Base-by-base conservation (phyloP, 2,888 invertebrate genomes). In the Cyrtodaria siliqua region DNA sequence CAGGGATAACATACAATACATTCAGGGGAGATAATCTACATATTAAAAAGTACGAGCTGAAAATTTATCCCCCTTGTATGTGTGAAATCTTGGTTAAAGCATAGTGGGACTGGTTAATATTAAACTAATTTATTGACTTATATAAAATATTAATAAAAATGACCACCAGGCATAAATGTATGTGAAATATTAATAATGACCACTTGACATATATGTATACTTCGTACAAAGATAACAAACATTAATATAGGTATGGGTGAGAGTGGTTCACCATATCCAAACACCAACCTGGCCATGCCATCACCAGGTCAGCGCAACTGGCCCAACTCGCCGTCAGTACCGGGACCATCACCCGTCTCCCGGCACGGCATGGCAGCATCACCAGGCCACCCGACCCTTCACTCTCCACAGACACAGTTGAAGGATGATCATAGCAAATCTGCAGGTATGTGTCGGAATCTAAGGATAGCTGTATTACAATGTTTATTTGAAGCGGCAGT, bases 261-360 rank as follows among this genome's bases (percentile, higher is more conserved):
- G 33, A 89, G 87, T 68, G 92, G 92, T 1, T 92, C 92, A 1
- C 92, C 92, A 1, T 92, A 86, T 64, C 90, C 91, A 4, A 88
- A 86, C 61, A 83, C 88, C 23, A 82, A 90, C 78, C 84, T 93
- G 72, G 90, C 93, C 67, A 91, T 77, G 95, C 95, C 75, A 94
- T 96, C 64, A 95, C 96, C 56, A 95, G 96, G 91, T 18, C 86
- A 91, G 26, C 86, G 91, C 24, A 89, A 90, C 62, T 98, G 97
- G 97, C 97, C 97, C 8, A 97, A 97, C 57, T 97, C 97, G 12
- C 98, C 98, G 0, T 96, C 96, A 61, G 95, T 97, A 93, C 97
- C 97, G 0, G 94, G 97, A 6, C 97, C 98, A 0, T 97, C 33
- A 96, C 97, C 14, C 96, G 97, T 52, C 96, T 97, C 24, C 72